Evolutionary conservation across 2,888 invertebrate species (phyloP), one percentile per base, ranked within the genome.

Genomic region (Mesochorus sp.): DNA sequence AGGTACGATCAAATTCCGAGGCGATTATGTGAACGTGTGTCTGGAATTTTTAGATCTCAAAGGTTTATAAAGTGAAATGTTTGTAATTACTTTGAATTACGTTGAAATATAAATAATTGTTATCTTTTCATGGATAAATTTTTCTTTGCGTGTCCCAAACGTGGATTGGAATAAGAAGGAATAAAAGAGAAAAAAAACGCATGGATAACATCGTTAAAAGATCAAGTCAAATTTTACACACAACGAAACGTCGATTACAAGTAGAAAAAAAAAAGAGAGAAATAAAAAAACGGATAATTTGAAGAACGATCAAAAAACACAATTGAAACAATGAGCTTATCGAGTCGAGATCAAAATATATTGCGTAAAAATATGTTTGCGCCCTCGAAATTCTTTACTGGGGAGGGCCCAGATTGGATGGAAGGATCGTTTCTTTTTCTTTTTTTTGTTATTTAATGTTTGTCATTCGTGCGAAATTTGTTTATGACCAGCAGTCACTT

Each of bases 1-100:
- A 26, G 94, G 94, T 73, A 92, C 92, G 83, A 94, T 97, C 71
- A 93, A 93, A 88, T 92, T 96, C 42, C 95, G 95, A 88, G 97
- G 97, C 3, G 96, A 97, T 89, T 93, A 93, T 90, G 95, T 95
- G 0, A 93, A 94, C 83, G 91, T 94, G 74, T 88, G 96, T 28
- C 93, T 93, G 81, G 92, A 95, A 74, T 97, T 95, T 93, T 92
- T 97, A 49, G 85, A 93, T 55, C 90, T 93, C 19, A 95, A 95
- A 91, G 97, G 97, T 68, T 96, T 97, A 31, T 44, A 4, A n/a
- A 44, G 34, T 5, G 12, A 24, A 28, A 47, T 14, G 31, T n/a
- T 37, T 8, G 31, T 53, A 51, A 24, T 34, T 21, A n/a, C 14
- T 17, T 64, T 31, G 62, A 55, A 47, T 59, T 42, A 57, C 47